Percentiles rank a stretch among this genome's conserved stretches.
phyloP scores from a whole-genome alignment of 1,140 invertebrate species.

The Pissodes strobi region DNA sequence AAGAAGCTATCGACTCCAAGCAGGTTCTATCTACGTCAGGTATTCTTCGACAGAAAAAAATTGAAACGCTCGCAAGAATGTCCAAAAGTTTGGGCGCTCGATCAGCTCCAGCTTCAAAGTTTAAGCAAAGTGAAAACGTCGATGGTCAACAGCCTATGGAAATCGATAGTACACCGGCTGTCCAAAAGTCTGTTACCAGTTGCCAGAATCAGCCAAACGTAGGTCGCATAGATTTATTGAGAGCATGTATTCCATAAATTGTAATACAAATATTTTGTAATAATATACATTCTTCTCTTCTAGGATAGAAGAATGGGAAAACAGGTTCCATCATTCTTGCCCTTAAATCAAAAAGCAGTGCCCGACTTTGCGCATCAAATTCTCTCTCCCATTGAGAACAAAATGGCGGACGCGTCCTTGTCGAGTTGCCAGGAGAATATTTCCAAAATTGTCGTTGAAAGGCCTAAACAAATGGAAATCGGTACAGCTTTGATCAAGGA shows the following conservation, averaged over 20 bases:
- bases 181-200: not conserved
- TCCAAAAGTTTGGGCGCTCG: slow-evolving; percentile 21
- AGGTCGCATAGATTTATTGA: no score
- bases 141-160: no score
- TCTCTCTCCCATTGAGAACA: slow-evolving; percentile 45
- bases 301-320: slow-evolving; percentile 12
- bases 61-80: slow-evolving; percentile 21
- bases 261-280: no score
- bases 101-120: no score
- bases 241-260: no score
- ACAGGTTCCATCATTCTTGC: slow-evolving; percentile 15
- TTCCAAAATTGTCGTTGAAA: slow-evolving; percentile 12
- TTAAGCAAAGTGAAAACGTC: no score
- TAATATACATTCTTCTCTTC: no score
- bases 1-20: no score
- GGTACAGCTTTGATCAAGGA: no score
- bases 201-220: not conserved
- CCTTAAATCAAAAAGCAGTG: slow-evolving; percentile 1
- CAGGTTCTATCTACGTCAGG: no score
- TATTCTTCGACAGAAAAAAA: slow-evolving; percentile 13
- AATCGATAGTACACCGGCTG: no score
- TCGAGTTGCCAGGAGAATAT: slow-evolving; percentile 55
- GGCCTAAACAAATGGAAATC: no score
- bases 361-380: not conserved
- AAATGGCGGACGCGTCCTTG: slow-evolving; percentile 60